Evolutionary conservation across 1,140 invertebrate species (phyloP).

Genomic region (Drosophila ficusphila): DNA sequence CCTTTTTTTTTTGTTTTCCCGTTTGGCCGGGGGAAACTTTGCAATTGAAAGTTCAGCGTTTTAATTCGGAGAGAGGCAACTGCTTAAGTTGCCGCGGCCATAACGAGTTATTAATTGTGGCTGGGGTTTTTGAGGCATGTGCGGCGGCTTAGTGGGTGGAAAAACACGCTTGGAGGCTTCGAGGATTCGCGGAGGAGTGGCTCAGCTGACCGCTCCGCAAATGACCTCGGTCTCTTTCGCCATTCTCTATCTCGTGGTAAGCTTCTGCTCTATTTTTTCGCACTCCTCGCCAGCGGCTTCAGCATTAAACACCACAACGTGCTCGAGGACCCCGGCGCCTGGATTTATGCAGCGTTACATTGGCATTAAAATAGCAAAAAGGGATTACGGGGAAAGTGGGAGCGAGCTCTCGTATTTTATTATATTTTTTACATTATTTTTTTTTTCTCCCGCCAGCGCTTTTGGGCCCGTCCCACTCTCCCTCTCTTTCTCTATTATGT

Average conservation of each 20-base stretch:
- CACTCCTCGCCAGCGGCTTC: constrained; percentile 31
- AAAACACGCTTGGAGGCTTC: constrained; percentile 15
- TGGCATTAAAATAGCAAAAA: constrained; percentile 72
- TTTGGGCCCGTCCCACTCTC: constrained; percentile 5
- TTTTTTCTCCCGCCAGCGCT: constrained; percentile 7
- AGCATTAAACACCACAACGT: constrained; percentile 74
- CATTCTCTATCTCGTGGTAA: constrained; percentile 8
- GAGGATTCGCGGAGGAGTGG: too few relatives aligned
- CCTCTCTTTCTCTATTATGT: constrained; percentile 54
- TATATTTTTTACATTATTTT: constrained; percentile 39
- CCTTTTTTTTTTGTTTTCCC: not conserved
- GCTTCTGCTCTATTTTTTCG: constrained; percentile 9
- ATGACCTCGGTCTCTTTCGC: constrained; percentile 8
- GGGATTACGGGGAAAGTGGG: constrained; percentile 36
- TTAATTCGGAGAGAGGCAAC: constrained; percentile 42
- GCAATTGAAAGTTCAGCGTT: constrained; percentile 68
- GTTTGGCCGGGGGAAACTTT: constrained; percentile 52
- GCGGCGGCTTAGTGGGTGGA: constrained; percentile 53
- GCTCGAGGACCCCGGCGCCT: constrained; percentile 55
- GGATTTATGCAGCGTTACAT: constrained; percentile 76
- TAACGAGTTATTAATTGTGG: constrained; percentile 54
- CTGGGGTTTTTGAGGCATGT: constrained; percentile 4
- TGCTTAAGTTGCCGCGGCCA: constrained; percentile 33
- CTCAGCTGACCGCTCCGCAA: constrained; percentile 17
- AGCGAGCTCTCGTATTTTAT: constrained; percentile 28